phyloP scores from a whole-genome alignment of 2,797 vertebrate species.

The Gambelia wislizenii region DNA sequence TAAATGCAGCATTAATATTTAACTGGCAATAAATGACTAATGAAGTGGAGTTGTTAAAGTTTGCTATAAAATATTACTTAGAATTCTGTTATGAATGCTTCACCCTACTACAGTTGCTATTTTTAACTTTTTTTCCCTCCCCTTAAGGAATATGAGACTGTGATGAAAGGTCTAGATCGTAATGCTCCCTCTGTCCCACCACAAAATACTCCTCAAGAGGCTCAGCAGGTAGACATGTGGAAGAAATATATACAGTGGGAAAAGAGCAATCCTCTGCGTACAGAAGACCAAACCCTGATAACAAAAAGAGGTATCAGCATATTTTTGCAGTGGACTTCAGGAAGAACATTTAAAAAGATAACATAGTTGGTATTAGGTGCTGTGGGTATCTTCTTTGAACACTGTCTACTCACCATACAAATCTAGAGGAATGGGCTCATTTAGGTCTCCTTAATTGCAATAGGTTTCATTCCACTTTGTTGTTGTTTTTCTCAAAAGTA shows the following conservation, averaged over 20 bases:
- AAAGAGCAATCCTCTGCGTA: conserved; percentile 96
- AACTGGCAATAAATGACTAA: conserved; percentile 19
- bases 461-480: background rate
- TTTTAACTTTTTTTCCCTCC: background rate
- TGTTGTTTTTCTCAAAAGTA: background rate
- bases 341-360: background rate
- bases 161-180: conserved; percentile 98
- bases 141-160: conserved; percentile 95
- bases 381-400: background rate
- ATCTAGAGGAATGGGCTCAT: background rate
- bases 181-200: conserved; percentile 98
- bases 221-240: conserved; percentile 99
- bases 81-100: background rate
- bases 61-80: background rate
- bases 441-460: background rate
- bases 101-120: conserved; percentile 11
- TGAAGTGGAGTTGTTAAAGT: background rate
- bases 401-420: background rate
- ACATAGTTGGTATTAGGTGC: background rate
- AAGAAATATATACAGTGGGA: conserved; percentile 99
- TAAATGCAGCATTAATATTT: background rate
- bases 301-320: conserved; percentile 92
- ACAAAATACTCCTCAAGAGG: conserved; percentile 97
- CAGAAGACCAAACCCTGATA: conserved; percentile 98
- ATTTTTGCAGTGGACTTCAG: background rate